Evolutionary conservation across 2,113 vertebrate species (phyloP).

Genomic region (Lophochroa leadbeateri): DNA sequence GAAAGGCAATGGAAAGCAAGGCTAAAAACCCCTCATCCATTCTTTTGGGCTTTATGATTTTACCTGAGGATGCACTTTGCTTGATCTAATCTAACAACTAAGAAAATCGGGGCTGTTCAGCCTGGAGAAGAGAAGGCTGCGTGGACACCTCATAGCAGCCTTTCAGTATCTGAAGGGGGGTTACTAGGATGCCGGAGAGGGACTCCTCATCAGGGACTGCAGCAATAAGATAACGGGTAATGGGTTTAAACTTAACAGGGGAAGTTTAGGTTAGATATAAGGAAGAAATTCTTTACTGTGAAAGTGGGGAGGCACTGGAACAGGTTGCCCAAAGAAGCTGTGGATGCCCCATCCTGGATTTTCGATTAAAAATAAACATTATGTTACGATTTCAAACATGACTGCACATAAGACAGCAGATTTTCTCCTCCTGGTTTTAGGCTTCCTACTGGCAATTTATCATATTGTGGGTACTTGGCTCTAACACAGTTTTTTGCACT

Average conservation of each 20-base stretch:
- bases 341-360: neutral
- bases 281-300: neutral
- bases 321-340: neutral
- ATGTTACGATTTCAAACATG: neutral
- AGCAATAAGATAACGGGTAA: neutral
- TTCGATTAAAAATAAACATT: neutral
- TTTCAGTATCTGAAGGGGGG: neutral
- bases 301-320: neutral
- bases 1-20: neutral
- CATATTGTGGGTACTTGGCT: neutral
- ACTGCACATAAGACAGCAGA: neutral
- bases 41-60: neutral
- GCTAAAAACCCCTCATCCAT: neutral
- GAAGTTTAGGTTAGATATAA: neutral
- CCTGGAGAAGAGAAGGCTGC: neutral
- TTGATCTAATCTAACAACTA: neutral
- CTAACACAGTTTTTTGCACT: constrained; percentile 37
- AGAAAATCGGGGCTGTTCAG: neutral
- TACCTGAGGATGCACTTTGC: neutral
- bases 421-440: neutral
- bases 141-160: neutral
- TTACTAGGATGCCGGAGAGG: neutral
- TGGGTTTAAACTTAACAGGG: neutral
- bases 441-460: neutral
- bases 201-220: neutral